These are phyloP conservation scores for Macrosteles quadrilineatus DNA, from an alignment of 1,140 invertebrate genomes.

Conservation along the genomic window DNA sequence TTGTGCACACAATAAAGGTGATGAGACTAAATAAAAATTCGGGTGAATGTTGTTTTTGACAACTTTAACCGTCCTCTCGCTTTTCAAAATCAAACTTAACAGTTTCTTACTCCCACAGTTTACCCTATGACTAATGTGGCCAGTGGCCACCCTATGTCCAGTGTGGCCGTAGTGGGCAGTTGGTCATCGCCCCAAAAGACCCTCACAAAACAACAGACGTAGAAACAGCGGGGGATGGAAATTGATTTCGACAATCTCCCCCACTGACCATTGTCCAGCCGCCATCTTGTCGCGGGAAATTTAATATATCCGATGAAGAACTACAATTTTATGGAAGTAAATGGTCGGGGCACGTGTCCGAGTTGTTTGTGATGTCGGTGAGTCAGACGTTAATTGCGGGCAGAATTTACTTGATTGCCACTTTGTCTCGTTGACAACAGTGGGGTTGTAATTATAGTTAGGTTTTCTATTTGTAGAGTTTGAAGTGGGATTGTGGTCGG, in stretches of 20 bases:
- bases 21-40: too few relatives aligned
- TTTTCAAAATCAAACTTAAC: too few relatives aligned
- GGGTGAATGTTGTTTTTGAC: too few relatives aligned
- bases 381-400: not conserved
- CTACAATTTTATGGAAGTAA: conserved; percentile 26
- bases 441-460: too few relatives aligned
- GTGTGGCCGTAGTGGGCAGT: not conserved
- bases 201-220: too few relatives aligned
- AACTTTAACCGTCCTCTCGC: too few relatives aligned
- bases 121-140: not conserved
- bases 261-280: conserved; percentile 17
- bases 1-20: too few relatives aligned
- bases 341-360: not conserved
- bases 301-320: conserved; percentile 18
- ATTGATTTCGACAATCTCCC: conserved; percentile 7
- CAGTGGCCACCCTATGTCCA: not conserved
- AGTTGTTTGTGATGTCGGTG: not conserved
- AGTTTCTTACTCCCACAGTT: too few relatives aligned
- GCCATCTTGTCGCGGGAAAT: conserved; percentile 10
- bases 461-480: too few relatives aligned
- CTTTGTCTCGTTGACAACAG: not conserved
- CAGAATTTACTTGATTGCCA: not conserved
- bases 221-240: not conserved
- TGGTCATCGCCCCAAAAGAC: not conserved
- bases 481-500: too few relatives aligned